These are phyloP conservation scores for Gambusia affinis DNA, from an alignment of 2,113 vertebrate genomes.

Conservation along the genomic window DNA sequence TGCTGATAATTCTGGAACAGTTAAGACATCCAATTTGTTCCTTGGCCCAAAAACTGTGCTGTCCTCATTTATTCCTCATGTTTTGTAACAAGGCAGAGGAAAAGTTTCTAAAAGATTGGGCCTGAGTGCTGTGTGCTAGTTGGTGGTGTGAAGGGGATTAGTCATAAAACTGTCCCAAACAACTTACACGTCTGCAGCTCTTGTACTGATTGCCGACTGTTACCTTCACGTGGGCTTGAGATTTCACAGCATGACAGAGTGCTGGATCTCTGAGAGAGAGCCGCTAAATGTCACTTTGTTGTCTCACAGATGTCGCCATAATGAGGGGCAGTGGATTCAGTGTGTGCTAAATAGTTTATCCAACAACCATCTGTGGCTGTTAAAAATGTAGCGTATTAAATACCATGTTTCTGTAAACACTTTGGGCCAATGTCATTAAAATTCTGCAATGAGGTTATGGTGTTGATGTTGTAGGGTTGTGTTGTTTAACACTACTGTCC, in stretches of 20 bases:
- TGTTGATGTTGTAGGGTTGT: neutral
- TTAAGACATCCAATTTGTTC: neutral
- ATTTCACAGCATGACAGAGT: conserved; percentile 63
- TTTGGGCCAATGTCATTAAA: neutral
- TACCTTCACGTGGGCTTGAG: conserved; percentile 64
- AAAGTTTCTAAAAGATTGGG: conserved; percentile 36
- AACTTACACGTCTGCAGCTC: conserved; percentile 38
- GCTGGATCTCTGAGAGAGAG: conserved; percentile 50
- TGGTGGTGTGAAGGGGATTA: conserved; percentile 53
- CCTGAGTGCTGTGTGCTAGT: conserved; percentile 18
- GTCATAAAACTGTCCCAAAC: conserved; percentile 57
- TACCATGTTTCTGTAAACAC: conserved; percentile 20
- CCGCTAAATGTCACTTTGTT: conserved; percentile 73
- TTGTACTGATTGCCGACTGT: conserved; percentile 45
- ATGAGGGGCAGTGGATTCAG: conserved; percentile 52
- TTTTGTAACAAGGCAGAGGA: conserved; percentile 18
- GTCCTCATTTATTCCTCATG: neutral
- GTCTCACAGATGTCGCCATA: conserved; percentile 70
- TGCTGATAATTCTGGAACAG: neutral
- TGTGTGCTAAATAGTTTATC: conserved; percentile 57
- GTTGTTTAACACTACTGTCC: too few species aligned
- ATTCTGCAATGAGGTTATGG: neutral
- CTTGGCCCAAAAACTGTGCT: conserved; percentile 2
- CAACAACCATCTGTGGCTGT: conserved; percentile 57
- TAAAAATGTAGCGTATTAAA: conserved; percentile 43